Base-by-base conservation (phyloP, 2,113 vertebrate genomes). In the Paralichthys olivaceus region DNA sequence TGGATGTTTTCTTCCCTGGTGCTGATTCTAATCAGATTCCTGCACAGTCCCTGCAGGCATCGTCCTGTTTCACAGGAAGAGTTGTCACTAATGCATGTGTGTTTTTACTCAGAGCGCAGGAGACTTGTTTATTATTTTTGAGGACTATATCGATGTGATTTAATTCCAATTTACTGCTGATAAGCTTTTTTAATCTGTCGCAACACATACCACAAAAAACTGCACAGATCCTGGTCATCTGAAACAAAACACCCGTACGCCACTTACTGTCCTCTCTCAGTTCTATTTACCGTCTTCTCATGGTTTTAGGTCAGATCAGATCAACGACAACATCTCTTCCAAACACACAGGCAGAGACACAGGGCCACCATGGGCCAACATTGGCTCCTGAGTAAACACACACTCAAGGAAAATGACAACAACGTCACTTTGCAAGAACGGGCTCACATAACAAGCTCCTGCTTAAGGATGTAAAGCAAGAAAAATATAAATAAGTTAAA, bases 1-100 rank as follows among this genome's bases (percentile, higher is more conserved):
- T 86, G 90, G 85, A 84, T 85, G 87, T 92, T 93, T 90, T 81
- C 77, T 76, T 87, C 76, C 26, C 71, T 81, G 76, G 64, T 43
- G 62, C 40, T 67, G 90, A 91, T 88, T 82, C 53, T 86, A 84
- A 92, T 93, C 89, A 1, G 51, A 81, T 71, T 60, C 61, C 69
- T 55, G 65, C 28, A 7, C 51, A 60, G 57, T 85, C 56, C 73
- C 72, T 60, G 60, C 77, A 88, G 70, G 67, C 77, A 29, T 64
- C 47, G 40, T 19, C 49, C 28, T 60, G 43, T 23, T 79, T 81
- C 66, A 72, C 45, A 6, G 59, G 55, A 59, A 79, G 1, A 57
- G 53, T n/a, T 74, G 63, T 61, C 74, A 47, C 54, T 23, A 43
- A 77, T 58, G 65, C 45, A n/a, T 43, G 61, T 1, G 22, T 32